Conservation (phyloP, 2,888 invertebrate genomes). For the Zaprionus obscuricornis region DNA sequence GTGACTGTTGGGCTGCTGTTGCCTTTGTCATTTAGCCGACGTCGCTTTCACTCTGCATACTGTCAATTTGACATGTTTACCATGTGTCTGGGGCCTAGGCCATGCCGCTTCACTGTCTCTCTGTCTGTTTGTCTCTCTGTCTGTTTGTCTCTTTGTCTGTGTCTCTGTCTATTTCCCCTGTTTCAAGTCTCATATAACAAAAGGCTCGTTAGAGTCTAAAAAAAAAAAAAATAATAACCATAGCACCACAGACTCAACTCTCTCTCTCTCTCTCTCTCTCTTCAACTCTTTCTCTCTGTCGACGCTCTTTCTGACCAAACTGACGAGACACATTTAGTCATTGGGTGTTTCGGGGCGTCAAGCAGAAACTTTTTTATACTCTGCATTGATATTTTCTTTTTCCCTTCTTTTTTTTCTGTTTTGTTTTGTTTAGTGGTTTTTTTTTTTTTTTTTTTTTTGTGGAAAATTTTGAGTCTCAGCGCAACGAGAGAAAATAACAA, state of each 20-base stretch:
- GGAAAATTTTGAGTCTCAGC: slow-evolving; percentile 22
- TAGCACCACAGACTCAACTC: not conserved
- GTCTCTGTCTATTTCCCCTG: slow-evolving; percentile 5
- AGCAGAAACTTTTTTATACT: slow-evolving; percentile 44
- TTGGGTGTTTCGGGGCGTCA: slow-evolving; percentile 32
- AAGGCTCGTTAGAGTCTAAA: slow-evolving; percentile 53
- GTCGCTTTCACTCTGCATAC: slow-evolving; percentile 71
- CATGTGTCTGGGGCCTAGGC: slow-evolving; percentile 68
- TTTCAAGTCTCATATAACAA: slow-evolving; percentile 57
- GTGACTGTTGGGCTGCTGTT: slow-evolving; percentile 38
- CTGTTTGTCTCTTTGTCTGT: too few relatives aligned
- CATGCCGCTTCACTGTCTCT: not conserved
- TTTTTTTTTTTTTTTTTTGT: too few relatives aligned
- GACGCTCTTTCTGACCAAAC: slow-evolving; percentile 9
- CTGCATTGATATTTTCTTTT: slow-evolving; percentile 49
- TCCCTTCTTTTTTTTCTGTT: too few relatives aligned
- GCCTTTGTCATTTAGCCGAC: slow-evolving; percentile 65
- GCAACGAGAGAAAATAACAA: slow-evolving; percentile 9
- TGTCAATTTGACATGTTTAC: slow-evolving; percentile 79
- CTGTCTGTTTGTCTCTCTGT: not conserved
- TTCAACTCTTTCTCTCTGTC: too few relatives aligned
- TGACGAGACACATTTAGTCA: slow-evolving; percentile 35
- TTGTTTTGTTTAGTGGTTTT: slow-evolving; percentile 49
- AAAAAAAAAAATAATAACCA: not conserved
- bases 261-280: too few relatives aligned